Percentiles rank a stretch among this genome's conserved stretches.
Conservation (phyloP, 2,113 vertebrate species). For the Jacana jacana region DNA sequence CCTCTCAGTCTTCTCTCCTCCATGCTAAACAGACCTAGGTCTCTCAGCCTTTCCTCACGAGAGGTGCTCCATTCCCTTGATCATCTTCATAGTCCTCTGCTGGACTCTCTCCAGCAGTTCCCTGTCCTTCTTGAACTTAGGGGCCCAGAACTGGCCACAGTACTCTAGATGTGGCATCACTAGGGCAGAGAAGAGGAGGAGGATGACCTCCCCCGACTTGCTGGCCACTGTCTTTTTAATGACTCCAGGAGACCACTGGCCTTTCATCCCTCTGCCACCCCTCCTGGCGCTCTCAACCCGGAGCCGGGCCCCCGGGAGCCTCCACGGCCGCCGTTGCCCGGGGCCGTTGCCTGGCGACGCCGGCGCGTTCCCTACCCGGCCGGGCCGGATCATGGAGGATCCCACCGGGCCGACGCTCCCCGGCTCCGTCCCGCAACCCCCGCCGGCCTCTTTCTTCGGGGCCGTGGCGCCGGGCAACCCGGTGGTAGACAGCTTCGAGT, state of each 20-base stretch:
- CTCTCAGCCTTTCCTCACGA: too few relatives aligned
- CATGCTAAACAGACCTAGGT: too few relatives aligned
- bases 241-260: not conserved
- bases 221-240: not conserved
- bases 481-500: conserved; percentile 78
- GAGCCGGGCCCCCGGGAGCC: too few relatives aligned
- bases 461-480: conserved; percentile 81
- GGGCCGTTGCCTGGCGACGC: conserved; percentile 40
- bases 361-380: not conserved
- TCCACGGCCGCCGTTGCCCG: not conserved
- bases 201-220: not conserved
- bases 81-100: not conserved
- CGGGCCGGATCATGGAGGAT: not conserved
- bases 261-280: too few relatives aligned
- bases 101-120: not conserved
- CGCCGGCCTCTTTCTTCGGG: conserved; percentile 81
- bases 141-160: not conserved
- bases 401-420: too few relatives aligned
- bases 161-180: not conserved
- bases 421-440: conserved; percentile 37
- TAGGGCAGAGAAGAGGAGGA: not conserved
- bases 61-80: too few relatives aligned
- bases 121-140: not conserved
- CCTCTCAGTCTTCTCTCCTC: too few relatives aligned
- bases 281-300: not conserved